Evolutionary conservation across 1,140 invertebrate species (phyloP).

Genomic region (Conus ventricosus): DNA sequence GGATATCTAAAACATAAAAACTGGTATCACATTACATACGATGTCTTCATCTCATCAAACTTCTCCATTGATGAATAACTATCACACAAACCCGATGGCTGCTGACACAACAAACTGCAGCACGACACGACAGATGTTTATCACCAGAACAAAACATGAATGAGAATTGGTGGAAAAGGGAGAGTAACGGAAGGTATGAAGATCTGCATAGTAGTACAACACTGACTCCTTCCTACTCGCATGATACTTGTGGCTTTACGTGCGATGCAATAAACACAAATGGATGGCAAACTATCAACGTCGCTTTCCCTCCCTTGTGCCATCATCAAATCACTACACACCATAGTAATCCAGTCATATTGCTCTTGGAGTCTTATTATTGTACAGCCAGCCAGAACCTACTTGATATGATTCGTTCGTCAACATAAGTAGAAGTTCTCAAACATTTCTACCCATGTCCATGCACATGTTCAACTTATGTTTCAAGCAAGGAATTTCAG

Average conservation of each 20-base stretch:
- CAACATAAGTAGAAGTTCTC: too few species aligned
- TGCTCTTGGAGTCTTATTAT: not conserved
- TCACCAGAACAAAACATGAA: not conserved
- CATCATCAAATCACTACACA: not conserved
- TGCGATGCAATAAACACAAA: not conserved
- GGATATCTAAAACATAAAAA: too few species aligned
- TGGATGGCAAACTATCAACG: not conserved
- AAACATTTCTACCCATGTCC: too few species aligned
- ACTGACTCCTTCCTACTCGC: not conserved
- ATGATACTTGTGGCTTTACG: not conserved
- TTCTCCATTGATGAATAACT: not conserved
- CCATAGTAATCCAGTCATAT: not conserved
- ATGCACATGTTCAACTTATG: too few species aligned
- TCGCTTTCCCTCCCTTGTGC: not conserved
- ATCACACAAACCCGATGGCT: not conserved
- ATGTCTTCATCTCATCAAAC: too few species aligned
- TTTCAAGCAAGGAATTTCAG: too few species aligned
- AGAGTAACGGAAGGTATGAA: not conserved
- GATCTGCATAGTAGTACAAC: slow-evolving; percentile 3
- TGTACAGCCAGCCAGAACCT: not conserved
- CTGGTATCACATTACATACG: too few species aligned
- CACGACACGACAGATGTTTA: not conserved
- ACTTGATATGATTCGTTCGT: too few species aligned
- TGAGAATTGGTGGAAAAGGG: not conserved
- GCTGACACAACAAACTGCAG: not conserved